Base-by-base conservation (phyloP, 2,888 invertebrate species). In the Orthosia gracilis region DNA sequence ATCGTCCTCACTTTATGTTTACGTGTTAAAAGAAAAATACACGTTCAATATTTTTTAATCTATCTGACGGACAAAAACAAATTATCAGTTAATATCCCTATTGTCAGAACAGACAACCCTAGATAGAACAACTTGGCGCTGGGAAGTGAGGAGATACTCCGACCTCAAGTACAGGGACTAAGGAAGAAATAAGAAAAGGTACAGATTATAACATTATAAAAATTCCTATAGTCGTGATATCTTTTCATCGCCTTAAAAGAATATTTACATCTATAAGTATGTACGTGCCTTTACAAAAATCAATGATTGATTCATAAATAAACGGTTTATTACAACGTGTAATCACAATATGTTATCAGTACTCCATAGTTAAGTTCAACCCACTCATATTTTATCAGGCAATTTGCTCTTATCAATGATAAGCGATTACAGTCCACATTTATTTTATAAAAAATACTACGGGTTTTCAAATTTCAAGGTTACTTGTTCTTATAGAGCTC, bases 261-360 rank as follows among this genome's bases (percentile, higher is more conserved):
- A 45, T 23, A 26, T 45, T 40, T 52, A 18, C n/a, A 31, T 58
- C 58, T 40, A 4, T 17, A 31, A 40, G 55, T 58, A 3, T 61
- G 31, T 49, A 64, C 21, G n/a, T 23, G 17, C 54, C 64, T 73
- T 66, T 62, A 78, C 47, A 63, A 49, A 49, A 74, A 59, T 3
- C 50, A 65, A 68, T 69, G 76, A 80, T 83, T 59, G 72, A 83
- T 83, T 59, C 49, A 58, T 58, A 50, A 63, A 68, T 59, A 69
- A 75, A 63, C 58, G 59, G 26, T 72, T 65, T 70, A 72, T 50
- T 65, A 74, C 68, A 49, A 62, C 62, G 15, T 49, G 21, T 82
- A 69, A 76, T 76, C 62, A 64, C 26, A 40, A 40, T 40, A 23
- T 57, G 21, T 67, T 80, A 83, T 79, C 76, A 69, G 70, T 55